Conservation (phyloP, 1,140 invertebrate genomes). For the Drosophila hydei region DNA sequence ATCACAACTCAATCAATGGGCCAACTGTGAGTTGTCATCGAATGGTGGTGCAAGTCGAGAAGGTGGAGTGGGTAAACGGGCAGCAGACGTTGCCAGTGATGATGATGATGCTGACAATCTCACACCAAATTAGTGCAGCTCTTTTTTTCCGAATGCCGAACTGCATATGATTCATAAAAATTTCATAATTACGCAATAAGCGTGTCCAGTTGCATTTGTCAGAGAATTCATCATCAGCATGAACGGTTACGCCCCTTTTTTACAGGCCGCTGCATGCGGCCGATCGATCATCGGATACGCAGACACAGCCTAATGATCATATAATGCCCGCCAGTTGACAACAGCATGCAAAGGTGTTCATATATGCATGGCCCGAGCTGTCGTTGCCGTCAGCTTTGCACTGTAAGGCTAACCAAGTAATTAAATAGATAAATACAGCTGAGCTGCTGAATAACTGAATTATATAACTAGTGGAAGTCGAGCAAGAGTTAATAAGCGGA, state of each 20-base stretch:
- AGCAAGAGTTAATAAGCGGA: background rate
- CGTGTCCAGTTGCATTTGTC: constrained; percentile 74
- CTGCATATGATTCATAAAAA: constrained; percentile 75
- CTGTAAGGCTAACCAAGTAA: constrained; percentile 1
- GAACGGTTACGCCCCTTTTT: constrained; percentile 61
- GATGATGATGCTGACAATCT: constrained; percentile 62
- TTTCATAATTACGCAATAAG: constrained; percentile 81
- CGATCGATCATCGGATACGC: constrained; percentile 56
- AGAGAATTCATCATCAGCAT: constrained; percentile 66
- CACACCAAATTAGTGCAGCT: constrained; percentile 77
- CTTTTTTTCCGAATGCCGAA: constrained; percentile 47
- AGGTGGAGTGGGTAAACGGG: background rate
- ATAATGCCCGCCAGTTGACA: constrained; percentile 47
- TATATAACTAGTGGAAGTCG: background rate
- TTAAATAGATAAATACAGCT: background rate
- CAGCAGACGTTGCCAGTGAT: constrained; percentile 27
- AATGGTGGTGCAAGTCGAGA: constrained; percentile 1
- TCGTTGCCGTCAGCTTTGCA: background rate
- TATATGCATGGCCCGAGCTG: background rate
- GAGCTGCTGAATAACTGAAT: background rate
- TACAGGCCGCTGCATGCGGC: constrained; percentile 4
- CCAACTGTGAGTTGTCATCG: constrained; percentile 53
- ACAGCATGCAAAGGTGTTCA: background rate
- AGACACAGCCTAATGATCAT: constrained; percentile 71
- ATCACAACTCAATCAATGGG: constrained; percentile 77